phyloP scores from a whole-genome alignment of 1,140 invertebrate species.

The Diorhabda elongata region DNA sequence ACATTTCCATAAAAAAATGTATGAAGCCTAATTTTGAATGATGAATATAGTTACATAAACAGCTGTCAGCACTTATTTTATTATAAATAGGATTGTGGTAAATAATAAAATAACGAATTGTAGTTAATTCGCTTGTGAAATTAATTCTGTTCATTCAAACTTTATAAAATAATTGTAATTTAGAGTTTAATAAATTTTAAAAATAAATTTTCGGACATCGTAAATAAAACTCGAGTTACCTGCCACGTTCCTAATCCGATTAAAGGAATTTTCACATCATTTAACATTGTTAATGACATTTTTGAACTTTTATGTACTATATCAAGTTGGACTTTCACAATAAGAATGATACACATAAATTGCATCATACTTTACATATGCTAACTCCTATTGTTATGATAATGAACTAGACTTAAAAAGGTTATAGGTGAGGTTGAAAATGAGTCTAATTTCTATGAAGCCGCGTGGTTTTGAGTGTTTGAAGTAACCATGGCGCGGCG shows the following conservation, averaged over 20 bases:
- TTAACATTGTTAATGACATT: slow-evolving; percentile 6
- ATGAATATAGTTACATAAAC: background rate
- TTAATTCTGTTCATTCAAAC: background rate
- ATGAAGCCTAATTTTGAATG: background rate
- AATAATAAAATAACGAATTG: background rate
- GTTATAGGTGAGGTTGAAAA: too few species aligned
- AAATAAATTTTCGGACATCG: background rate
- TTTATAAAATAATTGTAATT: too few species aligned
- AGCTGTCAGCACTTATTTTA: background rate
- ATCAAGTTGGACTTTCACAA: too few species aligned
- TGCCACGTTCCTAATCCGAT: slow-evolving; percentile 33
- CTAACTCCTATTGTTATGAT: too few species aligned
- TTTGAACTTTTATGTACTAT: background rate
- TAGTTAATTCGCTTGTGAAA: background rate
- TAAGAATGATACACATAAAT: too few species aligned
- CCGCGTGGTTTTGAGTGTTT: too few species aligned
- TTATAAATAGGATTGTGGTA: background rate
- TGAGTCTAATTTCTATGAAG: too few species aligned
- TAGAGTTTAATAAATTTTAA: too few species aligned
- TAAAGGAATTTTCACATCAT: slow-evolving; percentile 26
- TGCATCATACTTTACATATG: too few species aligned
- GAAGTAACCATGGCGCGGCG: too few species aligned
- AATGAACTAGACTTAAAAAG: too few species aligned
- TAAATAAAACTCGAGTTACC: slow-evolving; percentile 16
- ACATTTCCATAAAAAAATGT: background rate